phyloP scores from a whole-genome alignment of 2,113 vertebrate genomes.

The Mesoclemmys tuberculata region DNA sequence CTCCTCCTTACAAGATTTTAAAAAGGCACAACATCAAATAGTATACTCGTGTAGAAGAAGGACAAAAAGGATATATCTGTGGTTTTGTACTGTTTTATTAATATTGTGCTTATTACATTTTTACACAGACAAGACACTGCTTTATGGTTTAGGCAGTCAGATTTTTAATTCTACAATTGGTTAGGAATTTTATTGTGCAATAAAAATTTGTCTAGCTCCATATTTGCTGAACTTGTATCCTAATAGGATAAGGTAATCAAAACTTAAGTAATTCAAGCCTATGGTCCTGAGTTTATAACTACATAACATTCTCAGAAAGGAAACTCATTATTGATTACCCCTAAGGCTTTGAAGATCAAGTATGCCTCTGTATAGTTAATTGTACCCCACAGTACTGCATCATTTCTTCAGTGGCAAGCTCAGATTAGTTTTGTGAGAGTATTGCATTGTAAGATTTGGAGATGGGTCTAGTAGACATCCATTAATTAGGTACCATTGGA shows the following conservation, averaged over 20 bases:
- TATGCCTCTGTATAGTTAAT: conserved; percentile 79
- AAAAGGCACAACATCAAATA: conserved; percentile 6
- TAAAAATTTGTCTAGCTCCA: conserved; percentile 65
- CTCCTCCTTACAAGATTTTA: conserved; percentile 2
- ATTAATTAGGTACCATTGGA: conserved; percentile 81
- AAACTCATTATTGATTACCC: conserved; percentile 83
- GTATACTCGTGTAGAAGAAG: not conserved
- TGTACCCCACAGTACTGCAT: conserved; percentile 74
- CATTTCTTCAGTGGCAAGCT: conserved; percentile 78
- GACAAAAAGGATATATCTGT: conserved; percentile 9
- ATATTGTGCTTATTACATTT: conserved; percentile 56
- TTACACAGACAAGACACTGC: conserved; percentile 51
- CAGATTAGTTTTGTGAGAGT: conserved; percentile 79
- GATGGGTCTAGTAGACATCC: conserved; percentile 80
- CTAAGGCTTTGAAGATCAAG: conserved; percentile 73
- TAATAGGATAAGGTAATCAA: conserved; percentile 74
- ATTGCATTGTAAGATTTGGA: conserved; percentile 76
- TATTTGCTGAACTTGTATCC: conserved; percentile 60
- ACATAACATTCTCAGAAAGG: conserved; percentile 68
- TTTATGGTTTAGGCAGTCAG: conserved; percentile 65
- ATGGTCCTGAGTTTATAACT: conserved; percentile 63
- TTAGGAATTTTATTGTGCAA: conserved; percentile 66
- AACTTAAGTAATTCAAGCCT: conserved; percentile 74
- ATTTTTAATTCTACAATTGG: conserved; percentile 68
- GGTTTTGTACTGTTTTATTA: conserved; percentile 56